A percentile compares a stretch with the other conserved stretches of the same genome.
Conservation (phyloP, 2,888 invertebrate genomes). For the Periphyllus acericola region DNA sequence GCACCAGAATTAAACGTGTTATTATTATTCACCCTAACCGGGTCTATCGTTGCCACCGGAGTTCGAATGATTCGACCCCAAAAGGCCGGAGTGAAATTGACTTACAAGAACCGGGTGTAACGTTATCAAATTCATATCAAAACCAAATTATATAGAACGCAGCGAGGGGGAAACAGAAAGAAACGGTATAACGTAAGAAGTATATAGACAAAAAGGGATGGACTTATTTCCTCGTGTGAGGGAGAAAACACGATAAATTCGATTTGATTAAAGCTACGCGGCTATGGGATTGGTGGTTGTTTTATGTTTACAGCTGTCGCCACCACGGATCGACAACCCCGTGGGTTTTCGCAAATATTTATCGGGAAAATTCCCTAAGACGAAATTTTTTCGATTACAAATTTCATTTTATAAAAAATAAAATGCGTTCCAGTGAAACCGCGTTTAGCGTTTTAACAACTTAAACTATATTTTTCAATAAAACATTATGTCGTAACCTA, state of each 20-base stretch:
- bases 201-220: conserved; percentile 25
- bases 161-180: background rate
- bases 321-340: background rate
- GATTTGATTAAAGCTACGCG: conserved; percentile 35
- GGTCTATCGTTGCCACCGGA: background rate
- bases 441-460: background rate
- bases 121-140: conserved; percentile 59
- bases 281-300: background rate
- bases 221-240: background rate
- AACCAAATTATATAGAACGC: conserved; percentile 41
- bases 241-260: conserved; percentile 27
- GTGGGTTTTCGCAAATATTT: background rate
- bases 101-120: conserved; percentile 41
- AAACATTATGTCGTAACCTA: background rate
- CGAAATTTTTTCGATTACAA: background rate
- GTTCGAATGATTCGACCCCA: conserved; percentile 19
- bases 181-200: conserved; percentile 24
- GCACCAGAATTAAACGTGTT: conserved; percentile 54
- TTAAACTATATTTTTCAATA: background rate
- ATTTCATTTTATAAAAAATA: background rate
- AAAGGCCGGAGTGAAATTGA: conserved; percentile 28
- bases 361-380: background rate
- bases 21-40: conserved; percentile 51
- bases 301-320: conserved; percentile 1
- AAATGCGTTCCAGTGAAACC: background rate